phyloP scores from a whole-genome alignment of 2,113 vertebrate species.

The Paralichthys olivaceus region DNA sequence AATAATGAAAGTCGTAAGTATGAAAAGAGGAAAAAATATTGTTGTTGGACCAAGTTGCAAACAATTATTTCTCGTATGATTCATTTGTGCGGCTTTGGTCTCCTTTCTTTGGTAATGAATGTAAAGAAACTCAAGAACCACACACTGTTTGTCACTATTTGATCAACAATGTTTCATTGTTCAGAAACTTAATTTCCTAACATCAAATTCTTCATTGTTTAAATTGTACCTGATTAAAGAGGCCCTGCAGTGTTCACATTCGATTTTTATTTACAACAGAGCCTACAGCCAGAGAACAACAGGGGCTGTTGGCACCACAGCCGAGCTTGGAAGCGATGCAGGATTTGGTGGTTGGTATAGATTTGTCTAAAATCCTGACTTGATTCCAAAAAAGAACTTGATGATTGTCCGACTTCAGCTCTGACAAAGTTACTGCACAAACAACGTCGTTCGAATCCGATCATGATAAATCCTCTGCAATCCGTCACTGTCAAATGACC shows the following conservation, averaged over 20 bases:
- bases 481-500: background rate
- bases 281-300: background rate
- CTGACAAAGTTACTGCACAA: background rate
- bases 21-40: background rate
- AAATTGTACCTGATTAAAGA: background rate
- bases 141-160: background rate
- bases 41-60: background rate
- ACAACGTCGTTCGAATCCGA: background rate
- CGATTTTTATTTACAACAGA: background rate
- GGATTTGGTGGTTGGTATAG: background rate
- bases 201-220: background rate
- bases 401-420: background rate
- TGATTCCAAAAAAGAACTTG: background rate
- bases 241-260: background rate
- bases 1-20: background rate
- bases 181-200: background rate
- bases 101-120: background rate
- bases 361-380: background rate
- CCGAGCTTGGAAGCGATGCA: background rate
- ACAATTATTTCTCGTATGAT: background rate
- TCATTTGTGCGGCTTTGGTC: background rate
- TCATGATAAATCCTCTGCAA: background rate
- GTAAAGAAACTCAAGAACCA: background rate
- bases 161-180: background rate
- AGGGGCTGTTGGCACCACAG: background rate